Percentiles rank a stretch among this genome's conserved stretches.
Conservation (phyloP, 2,888 invertebrate species). For the Ectemnius continuus region DNA sequence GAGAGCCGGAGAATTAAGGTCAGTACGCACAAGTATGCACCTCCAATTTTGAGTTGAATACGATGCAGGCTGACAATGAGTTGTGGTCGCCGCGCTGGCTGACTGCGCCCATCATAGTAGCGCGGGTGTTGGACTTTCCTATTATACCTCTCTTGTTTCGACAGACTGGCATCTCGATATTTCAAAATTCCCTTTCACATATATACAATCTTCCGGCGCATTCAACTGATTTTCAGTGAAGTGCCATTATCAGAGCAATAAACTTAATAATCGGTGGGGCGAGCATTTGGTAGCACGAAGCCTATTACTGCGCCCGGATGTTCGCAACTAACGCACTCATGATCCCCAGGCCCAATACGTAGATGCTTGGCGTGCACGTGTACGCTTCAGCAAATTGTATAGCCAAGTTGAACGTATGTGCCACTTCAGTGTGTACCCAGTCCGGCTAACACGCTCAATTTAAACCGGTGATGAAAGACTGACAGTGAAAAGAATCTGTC, state of each 20-base stretch:
- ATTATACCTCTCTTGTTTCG: no score
- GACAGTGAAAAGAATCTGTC: conserved; percentile 19
- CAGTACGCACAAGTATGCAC: conserved; percentile 1
- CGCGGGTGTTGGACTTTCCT: no score
- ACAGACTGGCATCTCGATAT: no score
- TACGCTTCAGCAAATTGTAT: conserved; percentile 8
- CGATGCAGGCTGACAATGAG: no score
- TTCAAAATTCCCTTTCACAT: no score
- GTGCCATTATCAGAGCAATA: conserved; percentile 31
- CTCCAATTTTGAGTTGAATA: background rate
- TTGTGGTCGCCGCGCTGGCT: no score
- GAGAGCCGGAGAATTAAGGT: background rate
- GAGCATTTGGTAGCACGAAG: conserved; percentile 52
- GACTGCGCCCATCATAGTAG: no score
- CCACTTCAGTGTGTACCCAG: conserved; percentile 7
- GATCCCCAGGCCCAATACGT: conserved; percentile 32
- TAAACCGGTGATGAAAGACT: conserved; percentile 19
- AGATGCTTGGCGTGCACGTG: conserved; percentile 15
- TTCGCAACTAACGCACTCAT: conserved; percentile 60
- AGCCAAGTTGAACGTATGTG: conserved; percentile 2
- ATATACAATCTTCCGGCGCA: no score
- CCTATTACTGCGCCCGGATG: conserved; percentile 61
- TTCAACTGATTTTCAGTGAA: conserved; percentile 8
- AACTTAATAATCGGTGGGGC: conserved; percentile 30
- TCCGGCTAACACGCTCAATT: conserved; percentile 27